These are phyloP conservation scores for Pogonophryne albipinna DNA, from an alignment of 2,797 vertebrate genomes.

Conservation along the genomic window DNA sequence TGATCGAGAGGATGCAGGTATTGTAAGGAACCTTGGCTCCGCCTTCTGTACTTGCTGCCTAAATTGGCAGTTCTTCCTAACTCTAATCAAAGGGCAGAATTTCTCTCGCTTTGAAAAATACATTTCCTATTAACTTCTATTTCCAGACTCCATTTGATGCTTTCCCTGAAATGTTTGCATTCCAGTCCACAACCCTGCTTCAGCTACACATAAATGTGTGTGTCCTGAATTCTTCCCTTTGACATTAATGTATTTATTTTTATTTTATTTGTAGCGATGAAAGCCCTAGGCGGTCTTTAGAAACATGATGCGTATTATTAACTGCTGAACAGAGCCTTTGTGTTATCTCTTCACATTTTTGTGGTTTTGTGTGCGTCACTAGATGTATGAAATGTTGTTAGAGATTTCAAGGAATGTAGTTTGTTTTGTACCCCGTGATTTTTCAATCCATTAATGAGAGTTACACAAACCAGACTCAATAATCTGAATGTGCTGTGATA, in stretches of 20 bases:
- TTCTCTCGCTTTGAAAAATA: constrained; percentile 20
- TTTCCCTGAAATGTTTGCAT: constrained; percentile 42
- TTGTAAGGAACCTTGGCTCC: constrained; percentile 54
- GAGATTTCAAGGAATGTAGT: constrained; percentile 20
- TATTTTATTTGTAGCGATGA: constrained; percentile 20
- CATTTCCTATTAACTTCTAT: constrained; percentile 36
- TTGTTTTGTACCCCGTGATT: constrained; percentile 29
- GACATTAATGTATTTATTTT: constrained; percentile 3
- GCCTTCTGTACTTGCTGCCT: neutral
- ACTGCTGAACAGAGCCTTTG: constrained; percentile 42
- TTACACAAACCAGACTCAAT: neutral
- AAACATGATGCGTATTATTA: constrained; percentile 39
- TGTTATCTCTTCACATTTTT: constrained; percentile 38
- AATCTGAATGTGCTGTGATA: neutral
- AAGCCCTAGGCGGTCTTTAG: constrained; percentile 29
- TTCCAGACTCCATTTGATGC: constrained; percentile 22
- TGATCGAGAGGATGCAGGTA: constrained; percentile 93
- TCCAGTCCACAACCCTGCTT: constrained; percentile 9
- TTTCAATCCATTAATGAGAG: constrained; percentile 6
- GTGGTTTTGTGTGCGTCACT: constrained; percentile 37
- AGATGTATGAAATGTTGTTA: constrained; percentile 39
- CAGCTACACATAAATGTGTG: constrained; percentile 23
- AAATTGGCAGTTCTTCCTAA: neutral
- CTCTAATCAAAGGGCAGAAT: constrained; percentile 43
- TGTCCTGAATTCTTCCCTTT: constrained; percentile 27